Evolutionary conservation across 1,140 invertebrate genomes (phyloP).

Genomic region (Nephotettix cincticeps): DNA sequence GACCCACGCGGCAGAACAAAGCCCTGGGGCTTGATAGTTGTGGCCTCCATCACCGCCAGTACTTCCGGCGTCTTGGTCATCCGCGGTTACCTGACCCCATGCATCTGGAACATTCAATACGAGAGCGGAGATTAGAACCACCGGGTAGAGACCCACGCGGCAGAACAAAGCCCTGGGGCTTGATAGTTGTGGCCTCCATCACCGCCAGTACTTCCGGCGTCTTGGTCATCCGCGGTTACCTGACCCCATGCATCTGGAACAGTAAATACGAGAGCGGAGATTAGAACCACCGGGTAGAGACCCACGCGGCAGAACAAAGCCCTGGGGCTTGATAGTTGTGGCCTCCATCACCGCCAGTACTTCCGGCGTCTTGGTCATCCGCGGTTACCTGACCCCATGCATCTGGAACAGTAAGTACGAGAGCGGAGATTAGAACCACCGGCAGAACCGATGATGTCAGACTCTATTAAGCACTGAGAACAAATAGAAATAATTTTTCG

Average conservation of each 20-base stretch:
- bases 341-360: conserved; percentile 14
- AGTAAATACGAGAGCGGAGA: background rate
- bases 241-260: background rate
- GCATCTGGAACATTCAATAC: conserved; percentile 7
- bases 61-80: conserved; percentile 27
- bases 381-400: background rate
- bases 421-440: no score
- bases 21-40: conserved; percentile 9
- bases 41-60: conserved; percentile 7
- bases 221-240: conserved; percentile 10
- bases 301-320: background rate
- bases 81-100: background rate
- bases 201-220: conserved; percentile 18
- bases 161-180: background rate
- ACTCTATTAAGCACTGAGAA: no score
- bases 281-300: background rate
- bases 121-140: background rate
- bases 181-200: conserved; percentile 16
- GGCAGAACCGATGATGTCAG: no score
- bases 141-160: background rate
- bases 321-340: conserved; percentile 9
- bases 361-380: conserved; percentile 22
- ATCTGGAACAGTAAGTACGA: conserved; percentile 3
- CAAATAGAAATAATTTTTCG: no score
- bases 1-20: background rate